A percentile compares a stretch with the other conserved stretches of the same genome.
Evolutionary conservation across 2,888 invertebrate genomes (phyloP).

Genomic region (Pheosia gnoma): DNA sequence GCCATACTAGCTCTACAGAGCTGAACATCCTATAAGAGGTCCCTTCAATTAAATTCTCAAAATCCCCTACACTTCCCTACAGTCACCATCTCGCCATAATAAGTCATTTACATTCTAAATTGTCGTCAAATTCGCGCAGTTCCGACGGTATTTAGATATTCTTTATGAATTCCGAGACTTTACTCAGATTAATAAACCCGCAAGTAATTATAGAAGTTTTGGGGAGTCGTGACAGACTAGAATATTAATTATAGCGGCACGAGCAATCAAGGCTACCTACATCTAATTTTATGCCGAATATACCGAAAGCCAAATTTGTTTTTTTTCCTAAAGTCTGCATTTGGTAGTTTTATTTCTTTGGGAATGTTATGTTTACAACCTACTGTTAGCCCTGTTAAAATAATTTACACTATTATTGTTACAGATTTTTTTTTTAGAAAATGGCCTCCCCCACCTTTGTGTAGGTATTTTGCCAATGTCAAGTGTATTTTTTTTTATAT

Average conservation of each 20-base stretch:
- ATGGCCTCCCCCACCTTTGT: too few relatives aligned
- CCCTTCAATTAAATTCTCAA: neutral
- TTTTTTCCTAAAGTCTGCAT: too few relatives aligned
- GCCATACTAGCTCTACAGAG: too few relatives aligned
- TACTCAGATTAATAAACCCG: constrained; percentile 39
- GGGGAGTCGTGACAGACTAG: constrained; percentile 31
- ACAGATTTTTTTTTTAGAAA: too few relatives aligned
- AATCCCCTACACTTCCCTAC: constrained; percentile 15
- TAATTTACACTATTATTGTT: too few relatives aligned
- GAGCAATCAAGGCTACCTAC: constrained; percentile 32
- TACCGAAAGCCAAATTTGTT: too few relatives aligned
- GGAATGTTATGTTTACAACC: too few relatives aligned
- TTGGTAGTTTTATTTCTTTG: too few relatives aligned
- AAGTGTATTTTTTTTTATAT: too few relatives aligned
- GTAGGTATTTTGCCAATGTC: too few relatives aligned
- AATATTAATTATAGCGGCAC: constrained; percentile 42
- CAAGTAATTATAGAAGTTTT: constrained; percentile 43
- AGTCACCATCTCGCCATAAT: constrained; percentile 15
- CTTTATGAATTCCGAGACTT: constrained; percentile 41
- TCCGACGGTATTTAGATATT: constrained; percentile 30
- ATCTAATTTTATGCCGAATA: constrained; percentile 39
- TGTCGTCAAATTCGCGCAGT: constrained; percentile 26
- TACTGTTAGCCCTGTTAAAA: too few relatives aligned
- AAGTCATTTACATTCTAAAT: constrained; percentile 39
- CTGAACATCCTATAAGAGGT: too few relatives aligned